Percentiles rank a stretch among this genome's conserved stretches.
phyloP scores from a whole-genome alignment of 2,113 vertebrate species.

The Eidolon helvum region DNA sequence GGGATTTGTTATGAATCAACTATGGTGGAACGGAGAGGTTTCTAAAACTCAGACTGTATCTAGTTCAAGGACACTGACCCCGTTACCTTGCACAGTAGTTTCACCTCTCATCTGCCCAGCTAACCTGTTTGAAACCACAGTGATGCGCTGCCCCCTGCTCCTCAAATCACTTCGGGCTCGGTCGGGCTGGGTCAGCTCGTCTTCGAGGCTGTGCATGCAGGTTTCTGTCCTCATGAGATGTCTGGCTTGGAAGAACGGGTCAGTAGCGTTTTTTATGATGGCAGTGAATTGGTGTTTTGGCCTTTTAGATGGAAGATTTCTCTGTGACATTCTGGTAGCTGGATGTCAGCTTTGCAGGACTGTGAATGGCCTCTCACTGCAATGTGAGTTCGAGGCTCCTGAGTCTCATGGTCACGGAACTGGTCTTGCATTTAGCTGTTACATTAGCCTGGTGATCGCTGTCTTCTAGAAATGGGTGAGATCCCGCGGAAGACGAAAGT shows the following conservation, averaged over 20 bases:
- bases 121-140: background rate
- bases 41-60: background rate
- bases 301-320: background rate
- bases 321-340: background rate
- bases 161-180: background rate
- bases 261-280: background rate
- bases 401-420: background rate
- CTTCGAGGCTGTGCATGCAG: background rate
- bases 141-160: rapidly evolving
- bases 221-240: background rate
- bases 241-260: background rate
- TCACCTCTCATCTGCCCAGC: background rate
- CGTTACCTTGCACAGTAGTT: too few species aligned
- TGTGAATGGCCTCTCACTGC: background rate
- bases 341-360: background rate
- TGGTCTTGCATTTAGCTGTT: background rate
- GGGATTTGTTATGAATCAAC: background rate
- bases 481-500: background rate
- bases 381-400: background rate
- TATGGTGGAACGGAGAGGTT: background rate
- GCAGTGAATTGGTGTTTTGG: background rate
- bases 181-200: too few species aligned
- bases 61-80: background rate
- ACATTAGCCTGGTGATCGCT: background rate
- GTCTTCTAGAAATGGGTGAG: background rate